Base-by-base conservation (phyloP, 1,140 invertebrate genomes). In the Sarcophaga bullata region DNA sequence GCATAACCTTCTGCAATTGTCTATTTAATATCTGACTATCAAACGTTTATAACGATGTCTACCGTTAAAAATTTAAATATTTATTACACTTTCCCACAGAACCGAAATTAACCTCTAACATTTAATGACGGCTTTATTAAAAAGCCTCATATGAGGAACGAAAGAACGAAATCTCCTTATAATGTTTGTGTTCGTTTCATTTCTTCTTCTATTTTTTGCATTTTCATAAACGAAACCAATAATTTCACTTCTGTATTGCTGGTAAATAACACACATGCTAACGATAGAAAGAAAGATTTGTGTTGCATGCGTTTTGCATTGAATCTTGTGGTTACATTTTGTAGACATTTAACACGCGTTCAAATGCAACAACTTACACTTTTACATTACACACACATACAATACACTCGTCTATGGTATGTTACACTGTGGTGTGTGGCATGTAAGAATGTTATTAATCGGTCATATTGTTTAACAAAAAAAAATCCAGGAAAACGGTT, bases 1-100 rank as follows among this genome's bases (percentile, higher is more conserved):
- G 25, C 25, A 37, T 37, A 37, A 37, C 25, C 1, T 37, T 37
- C 25, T 37, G 1, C 25, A 4, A 37, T 4, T 37, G 25, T 37
- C 25, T 37, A n/a, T n/a, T n/a, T n/a, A 37, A 37, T 37, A 37
- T 37, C 1, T 37, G 25, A 37, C 25, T 37, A 37, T 37, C 25
- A 37, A 37, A 4, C 25, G 25, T 37, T 37, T 37, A 37, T 37
- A 37, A 37, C 25, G 50, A 9, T 52, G 13, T 52, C 17, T 19
- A 68, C 62, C 62, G 62, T 68, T 68, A 68, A n/a, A 68, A 13
- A 68, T 9, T 19, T 68, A 68, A 78, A 78, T 78, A 50, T 78
- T 78, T 78, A 78, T 78, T 78, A 78, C 75, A 78, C 75, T 78
- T 78, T 78, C 75, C 75, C 75, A 78, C 17, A 78, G 15, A 17